These are phyloP conservation scores for Bufotes viridis DNA, from an alignment of 2,797 vertebrate species.

Conservation along the genomic window DNA sequence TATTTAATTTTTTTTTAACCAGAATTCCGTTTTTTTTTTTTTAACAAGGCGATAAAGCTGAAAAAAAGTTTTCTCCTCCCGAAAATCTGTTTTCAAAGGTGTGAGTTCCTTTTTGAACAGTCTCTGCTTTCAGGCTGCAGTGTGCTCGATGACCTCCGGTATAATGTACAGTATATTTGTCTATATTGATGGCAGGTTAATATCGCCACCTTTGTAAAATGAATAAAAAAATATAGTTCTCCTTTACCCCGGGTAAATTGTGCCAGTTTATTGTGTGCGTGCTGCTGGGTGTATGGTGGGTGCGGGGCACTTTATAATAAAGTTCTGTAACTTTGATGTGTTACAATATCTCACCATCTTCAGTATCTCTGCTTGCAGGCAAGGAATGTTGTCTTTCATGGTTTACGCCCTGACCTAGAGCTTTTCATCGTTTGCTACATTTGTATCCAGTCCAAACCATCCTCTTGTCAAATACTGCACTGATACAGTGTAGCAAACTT, in stretches of 20 bases:
- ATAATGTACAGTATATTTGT: constrained; percentile 81
- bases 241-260: constrained; percentile 69
- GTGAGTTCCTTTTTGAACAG: constrained; percentile 30
- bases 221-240: constrained; percentile 82
- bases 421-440: not conserved
- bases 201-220: constrained; percentile 83
- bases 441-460: not conserved
- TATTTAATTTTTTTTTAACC: constrained; percentile 46
- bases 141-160: constrained; percentile 71
- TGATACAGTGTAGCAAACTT: not conserved
- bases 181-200: constrained; percentile 79
- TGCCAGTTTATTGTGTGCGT: not conserved
- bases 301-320: too few relatives aligned
- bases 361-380: too few relatives aligned
- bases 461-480: not conserved
- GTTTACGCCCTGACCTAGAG: not conserved
- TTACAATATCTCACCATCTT: too few relatives aligned
- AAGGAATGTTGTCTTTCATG: not conserved
- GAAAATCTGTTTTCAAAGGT: constrained; percentile 46
- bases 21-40: not conserved
- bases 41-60: not conserved
- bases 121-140: constrained; percentile 55
- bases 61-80: not conserved
- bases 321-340: too few relatives aligned
- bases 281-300: too few relatives aligned